Conservation (phyloP, 2,888 invertebrate species). For the Microplitis deprimator region DNA sequence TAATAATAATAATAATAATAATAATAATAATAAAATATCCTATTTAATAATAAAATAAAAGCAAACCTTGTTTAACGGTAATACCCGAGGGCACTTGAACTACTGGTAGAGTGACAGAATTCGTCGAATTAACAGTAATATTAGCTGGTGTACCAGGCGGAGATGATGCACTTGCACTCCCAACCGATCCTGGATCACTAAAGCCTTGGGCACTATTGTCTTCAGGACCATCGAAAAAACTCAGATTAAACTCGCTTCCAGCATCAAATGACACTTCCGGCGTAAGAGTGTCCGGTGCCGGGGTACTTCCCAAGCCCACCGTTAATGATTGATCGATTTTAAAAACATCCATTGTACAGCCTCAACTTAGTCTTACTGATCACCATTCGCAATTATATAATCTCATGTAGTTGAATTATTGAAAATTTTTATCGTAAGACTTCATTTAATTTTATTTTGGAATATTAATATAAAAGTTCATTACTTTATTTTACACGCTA, state of each 20-base stretch:
- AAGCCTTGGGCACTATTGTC: conserved; percentile 80
- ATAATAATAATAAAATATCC: neutral
- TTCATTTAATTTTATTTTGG: too few relatives aligned
- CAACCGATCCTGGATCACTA: conserved; percentile 79
- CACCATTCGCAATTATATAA: conserved; percentile 37
- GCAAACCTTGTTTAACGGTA: conserved; percentile 71
- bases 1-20: conserved; percentile 4
- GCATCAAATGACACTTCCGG: conserved; percentile 82
- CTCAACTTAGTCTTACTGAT: conserved; percentile 30
- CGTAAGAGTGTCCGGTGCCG: conserved; percentile 76
- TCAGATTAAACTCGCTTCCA: conserved; percentile 84
- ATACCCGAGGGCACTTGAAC: conserved; percentile 68
- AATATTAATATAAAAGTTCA: too few relatives aligned
- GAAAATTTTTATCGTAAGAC: too few relatives aligned
- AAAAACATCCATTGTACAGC: conserved; percentile 80
- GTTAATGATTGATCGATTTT: conserved; percentile 79
- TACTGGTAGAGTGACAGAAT: conserved; percentile 60
- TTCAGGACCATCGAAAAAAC: conserved; percentile 83
- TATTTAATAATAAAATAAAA: conserved; percentile 38
- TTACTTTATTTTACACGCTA: too few relatives aligned
- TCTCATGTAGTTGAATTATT: too few relatives aligned
- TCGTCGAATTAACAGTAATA: conserved; percentile 61
- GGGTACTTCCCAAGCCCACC: conserved; percentile 77
- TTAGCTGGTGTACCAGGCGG: conserved; percentile 66
- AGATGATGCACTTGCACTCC: conserved; percentile 70